Percentiles rank a stretch among this genome's conserved stretches.
Conservation (phyloP, 2,888 invertebrate species). For the Formica aserva region DNA sequence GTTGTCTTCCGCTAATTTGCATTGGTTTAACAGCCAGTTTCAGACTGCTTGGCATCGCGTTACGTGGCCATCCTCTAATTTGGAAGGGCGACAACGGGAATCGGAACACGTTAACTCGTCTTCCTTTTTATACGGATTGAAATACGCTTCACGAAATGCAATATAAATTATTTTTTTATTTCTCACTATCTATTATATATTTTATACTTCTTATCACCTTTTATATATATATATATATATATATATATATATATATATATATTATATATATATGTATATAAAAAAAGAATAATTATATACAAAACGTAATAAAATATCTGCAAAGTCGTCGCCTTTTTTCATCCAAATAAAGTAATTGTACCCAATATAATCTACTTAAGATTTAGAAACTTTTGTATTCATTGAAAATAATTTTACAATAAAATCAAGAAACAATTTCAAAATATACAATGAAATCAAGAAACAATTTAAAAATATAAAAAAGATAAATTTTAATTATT, state of each 20-base stretch:
- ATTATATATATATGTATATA: background rate
- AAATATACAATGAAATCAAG: background rate
- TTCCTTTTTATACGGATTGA: slow-evolving; percentile 18
- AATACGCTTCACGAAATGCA: background rate
- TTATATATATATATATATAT: background rate
- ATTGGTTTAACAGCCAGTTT: slow-evolving; percentile 79
- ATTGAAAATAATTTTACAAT: background rate
- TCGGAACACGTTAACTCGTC: slow-evolving; percentile 3
- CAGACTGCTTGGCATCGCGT: slow-evolving; percentile 75
- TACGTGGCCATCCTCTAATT: slow-evolving; percentile 74
- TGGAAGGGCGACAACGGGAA: slow-evolving; percentile 52
- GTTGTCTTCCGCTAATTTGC: slow-evolving; percentile 80
- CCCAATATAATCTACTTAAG: background rate
- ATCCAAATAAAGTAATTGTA: background rate
- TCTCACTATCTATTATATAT: background rate
- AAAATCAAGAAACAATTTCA: no score
- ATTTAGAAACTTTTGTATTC: background rate
- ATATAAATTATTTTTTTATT: background rate
- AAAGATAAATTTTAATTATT: background rate
- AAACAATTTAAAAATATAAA: background rate
- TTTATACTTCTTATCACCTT: background rate
- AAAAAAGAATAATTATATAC: background rate
- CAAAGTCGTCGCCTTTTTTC: background rate
- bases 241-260: no score
- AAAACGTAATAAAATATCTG: background rate